Evolutionary conservation across 2,113 vertebrate genomes (phyloP), one percentile per base, ranked within the genome.

Genomic region (Aix galericulata): DNA sequence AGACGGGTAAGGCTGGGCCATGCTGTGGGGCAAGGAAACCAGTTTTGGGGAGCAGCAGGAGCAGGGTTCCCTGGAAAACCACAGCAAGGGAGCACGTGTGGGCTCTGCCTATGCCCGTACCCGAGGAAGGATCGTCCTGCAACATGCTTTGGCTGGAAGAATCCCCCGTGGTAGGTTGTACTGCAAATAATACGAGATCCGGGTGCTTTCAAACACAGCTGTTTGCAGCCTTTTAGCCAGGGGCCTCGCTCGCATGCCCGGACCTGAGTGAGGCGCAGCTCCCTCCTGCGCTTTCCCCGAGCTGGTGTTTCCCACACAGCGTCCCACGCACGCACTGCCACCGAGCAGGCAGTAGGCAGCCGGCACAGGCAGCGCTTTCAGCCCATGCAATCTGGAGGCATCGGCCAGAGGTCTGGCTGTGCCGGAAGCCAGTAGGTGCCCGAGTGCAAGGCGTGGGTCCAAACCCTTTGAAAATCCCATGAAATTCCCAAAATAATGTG

Each of bases 51-150:
- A 66, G 66, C 74, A 16, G 55, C 0, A 1, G 40, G 6, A 21
- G 5, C 1, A 42, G 58, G 72, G 4, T 34, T 8, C 13, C 81
- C 7, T 0, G 0, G 53, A 2, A 1, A 17, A 1, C 0, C 0
- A 62, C 71, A 62, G 38, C 44, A 2, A 31, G 34, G n/a, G 78
- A 36, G n/a, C 32, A 27, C 2, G 0, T 4, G 7, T 34, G 0
- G 81, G 67, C 56, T 48, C 9, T 11, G n/a, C 1, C 31, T 2
- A 9, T 27, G 69, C 32, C 40, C 75, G 81, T 2, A 23, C 0
- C 1, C 22, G 1, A 71, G 88, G 46, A 32, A 29, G 74, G 71
- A 9, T 1, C 0, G 0, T 13, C 2, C 46, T 8, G 66, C 3
- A 26, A 15, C 69, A 6, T 1, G 50, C 68, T 8, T 10, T 8